Percentiles rank a stretch among this genome's conserved stretches.
Evolutionary conservation across 1,140 invertebrate species (phyloP).

Genomic region (Maniola jurtina): DNA sequence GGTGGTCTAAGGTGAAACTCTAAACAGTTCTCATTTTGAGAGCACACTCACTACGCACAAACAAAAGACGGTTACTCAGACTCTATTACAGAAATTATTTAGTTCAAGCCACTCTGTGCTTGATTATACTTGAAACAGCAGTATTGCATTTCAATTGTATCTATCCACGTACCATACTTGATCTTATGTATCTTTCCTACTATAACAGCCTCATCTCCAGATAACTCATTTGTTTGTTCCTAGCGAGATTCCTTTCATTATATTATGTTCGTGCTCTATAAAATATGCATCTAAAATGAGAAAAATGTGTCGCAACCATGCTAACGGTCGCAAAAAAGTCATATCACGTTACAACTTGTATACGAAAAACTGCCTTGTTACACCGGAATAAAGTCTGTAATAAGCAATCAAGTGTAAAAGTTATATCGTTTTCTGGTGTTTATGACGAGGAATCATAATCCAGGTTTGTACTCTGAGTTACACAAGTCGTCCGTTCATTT

Average conservation of each 20-base stretch:
- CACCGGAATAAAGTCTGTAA: conserved; percentile 30
- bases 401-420: conserved; percentile 13
- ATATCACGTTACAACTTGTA: conserved; percentile 14
- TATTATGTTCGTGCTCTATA: conserved; percentile 57
- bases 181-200: not conserved
- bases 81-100: too few species aligned
- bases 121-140: too few species aligned
- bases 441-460: conserved; percentile 62
- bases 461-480: conserved; percentile 59
- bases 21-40: too few species aligned
- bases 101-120: too few species aligned
- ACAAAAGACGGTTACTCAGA: too few species aligned
- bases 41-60: too few species aligned
- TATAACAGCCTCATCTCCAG: conserved; percentile 16
- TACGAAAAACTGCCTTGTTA: conserved; percentile 30
- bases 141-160: too few species aligned
- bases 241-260: conserved; percentile 65
- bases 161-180: too few species aligned
- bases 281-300: conserved; percentile 75
- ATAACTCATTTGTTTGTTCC: conserved; percentile 63
- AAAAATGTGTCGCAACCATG: conserved; percentile 71
- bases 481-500: conserved; percentile 63
- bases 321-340: conserved; percentile 32
- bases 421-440: conserved; percentile 29
- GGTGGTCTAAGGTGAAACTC: too few species aligned